Evolutionary conservation across 2,797 vertebrate genomes (phyloP).

Genomic region (Adelosebastes latens): DNA sequence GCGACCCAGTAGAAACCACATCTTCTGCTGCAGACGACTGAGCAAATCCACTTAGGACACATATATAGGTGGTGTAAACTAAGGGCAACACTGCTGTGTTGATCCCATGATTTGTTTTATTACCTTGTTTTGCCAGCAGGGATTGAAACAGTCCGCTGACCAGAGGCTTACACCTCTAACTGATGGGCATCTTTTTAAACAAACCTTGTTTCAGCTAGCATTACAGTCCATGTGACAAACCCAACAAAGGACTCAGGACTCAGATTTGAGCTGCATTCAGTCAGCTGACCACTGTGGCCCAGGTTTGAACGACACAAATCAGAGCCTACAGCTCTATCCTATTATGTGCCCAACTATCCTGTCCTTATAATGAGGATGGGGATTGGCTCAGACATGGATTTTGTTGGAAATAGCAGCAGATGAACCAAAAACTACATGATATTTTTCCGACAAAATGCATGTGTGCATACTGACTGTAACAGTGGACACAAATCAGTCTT

Average conservation of each 20-base stretch:
- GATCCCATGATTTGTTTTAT: neutral
- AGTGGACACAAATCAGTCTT: neutral
- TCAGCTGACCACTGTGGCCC: neutral
- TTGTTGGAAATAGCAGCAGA: neutral
- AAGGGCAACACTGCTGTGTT: neutral
- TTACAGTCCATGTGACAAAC: neutral
- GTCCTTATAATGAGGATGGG: neutral
- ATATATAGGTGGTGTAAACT: neutral
- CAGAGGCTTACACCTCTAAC: neutral
- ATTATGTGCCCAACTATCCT: neutral
- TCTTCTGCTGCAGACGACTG: conserved; percentile 9
- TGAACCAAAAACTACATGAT: neutral
- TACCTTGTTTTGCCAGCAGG: neutral
- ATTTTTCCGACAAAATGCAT: neutral
- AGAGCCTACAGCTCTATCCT: neutral
- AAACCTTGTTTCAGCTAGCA: neutral
- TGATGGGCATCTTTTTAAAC: neutral
- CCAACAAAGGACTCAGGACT: neutral
- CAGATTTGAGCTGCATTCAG: neutral
- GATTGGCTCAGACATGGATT: neutral
- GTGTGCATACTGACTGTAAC: neutral
- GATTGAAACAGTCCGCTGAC: neutral
- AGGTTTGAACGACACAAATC: neutral
- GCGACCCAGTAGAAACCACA: conserved; percentile 47
- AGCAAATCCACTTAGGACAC: neutral